Base-by-base conservation (phyloP, 2,113 vertebrate species). In the Gobio gobio region DNA sequence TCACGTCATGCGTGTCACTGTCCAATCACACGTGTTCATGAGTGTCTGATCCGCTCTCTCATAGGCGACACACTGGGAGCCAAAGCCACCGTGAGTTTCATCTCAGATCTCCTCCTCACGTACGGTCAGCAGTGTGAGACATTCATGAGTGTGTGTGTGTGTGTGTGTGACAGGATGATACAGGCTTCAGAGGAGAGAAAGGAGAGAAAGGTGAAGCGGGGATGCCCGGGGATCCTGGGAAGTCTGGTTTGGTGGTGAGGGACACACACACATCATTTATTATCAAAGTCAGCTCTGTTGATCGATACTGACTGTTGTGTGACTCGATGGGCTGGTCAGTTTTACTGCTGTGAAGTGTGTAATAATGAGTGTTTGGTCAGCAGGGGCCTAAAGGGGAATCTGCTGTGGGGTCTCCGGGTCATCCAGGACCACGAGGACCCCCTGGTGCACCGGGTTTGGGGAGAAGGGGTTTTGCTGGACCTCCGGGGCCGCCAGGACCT, bases 371-470 rank as follows among this genome's bases (percentile, higher is more conserved):
- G 3, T 26, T 66, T 76, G 12, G 64, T 49, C 5, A 4, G 89
- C 89, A 99, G 98, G 98, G 97, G 24, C 97, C 96, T 79, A 98
- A 98, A 94, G 98, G 98, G 16, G 96, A 97, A 45, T 91, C 96
- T 0, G 26, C 97, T 24, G 6, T 95, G 0, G 98, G 97, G 8
- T 96, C 96, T 12, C 94, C 94, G 83, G 98, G 98, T 4, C 95
- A 88, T 29, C 96, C 96, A 0, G 98, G 98, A 5, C 83, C 90
- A 12, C 96, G 96, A 78, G 98, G 98, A 6, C 90, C 94, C 59
- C 96, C 97, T 59, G 98, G 98, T 1, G 82, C 92, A 63, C 96
- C 97, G 82, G 97, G 97, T 12, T 96, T 95, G 83, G 97, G 97
- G 87, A 95, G 94, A 93, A 91, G 91, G 59, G 98, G 98, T 88